Evolutionary conservation across 2,888 invertebrate genomes (phyloP).

Genomic region (Tipula lateralis): DNA sequence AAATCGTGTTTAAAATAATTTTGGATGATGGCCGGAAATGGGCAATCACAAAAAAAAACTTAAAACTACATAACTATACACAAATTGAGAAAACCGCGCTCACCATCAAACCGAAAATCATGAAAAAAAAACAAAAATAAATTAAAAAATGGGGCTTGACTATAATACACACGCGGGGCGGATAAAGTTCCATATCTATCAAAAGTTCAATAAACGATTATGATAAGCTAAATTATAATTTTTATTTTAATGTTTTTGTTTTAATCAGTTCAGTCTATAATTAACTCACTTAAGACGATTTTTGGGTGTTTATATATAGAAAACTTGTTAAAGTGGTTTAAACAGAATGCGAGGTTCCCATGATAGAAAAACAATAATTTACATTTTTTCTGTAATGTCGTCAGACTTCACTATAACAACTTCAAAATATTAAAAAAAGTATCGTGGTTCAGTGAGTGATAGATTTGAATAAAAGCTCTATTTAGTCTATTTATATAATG

Average conservation of each 20-base stretch:
- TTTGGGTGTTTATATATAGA: background rate
- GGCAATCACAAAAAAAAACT: slow-evolving; percentile 36
- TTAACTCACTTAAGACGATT: background rate
- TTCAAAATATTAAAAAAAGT: too few species aligned
- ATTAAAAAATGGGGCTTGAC: background rate
- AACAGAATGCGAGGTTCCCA: background rate
- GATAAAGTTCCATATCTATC: background rate
- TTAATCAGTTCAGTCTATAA: background rate
- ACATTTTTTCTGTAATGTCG: too few species aligned
- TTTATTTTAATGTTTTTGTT: background rate
- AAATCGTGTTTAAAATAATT: slow-evolving; percentile 29
- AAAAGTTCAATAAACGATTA: slow-evolving; percentile 1
- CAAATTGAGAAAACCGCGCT: background rate
- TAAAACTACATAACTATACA: background rate
- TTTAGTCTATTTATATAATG: too few species aligned
- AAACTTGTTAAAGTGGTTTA: background rate
- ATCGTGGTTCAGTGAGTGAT: too few species aligned
- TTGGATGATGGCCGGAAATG: slow-evolving; percentile 37
- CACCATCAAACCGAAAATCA: background rate
- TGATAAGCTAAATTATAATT: background rate
- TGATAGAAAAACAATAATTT: too few species aligned
- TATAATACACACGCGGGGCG: background rate
- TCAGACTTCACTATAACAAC: too few species aligned
- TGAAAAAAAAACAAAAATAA: background rate
- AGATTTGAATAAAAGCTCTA: too few species aligned